Base-by-base conservation (phyloP, 2,113 vertebrate genomes). In the Pteruthius melanotis region DNA sequence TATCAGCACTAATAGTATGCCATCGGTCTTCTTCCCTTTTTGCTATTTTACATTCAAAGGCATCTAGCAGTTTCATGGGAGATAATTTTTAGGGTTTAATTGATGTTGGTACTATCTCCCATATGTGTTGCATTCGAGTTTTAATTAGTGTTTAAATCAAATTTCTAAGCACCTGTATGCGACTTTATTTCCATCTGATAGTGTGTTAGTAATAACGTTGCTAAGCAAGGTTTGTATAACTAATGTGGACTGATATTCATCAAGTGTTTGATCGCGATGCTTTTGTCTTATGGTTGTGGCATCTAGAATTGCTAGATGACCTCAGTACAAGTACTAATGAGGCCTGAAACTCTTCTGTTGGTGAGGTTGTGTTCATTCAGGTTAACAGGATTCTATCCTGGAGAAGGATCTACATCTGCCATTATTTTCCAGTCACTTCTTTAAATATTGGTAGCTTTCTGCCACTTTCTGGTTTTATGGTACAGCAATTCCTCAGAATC, bases 321-420 rank as follows among this genome's bases (percentile, higher is more conserved):
- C 56, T 87, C 52, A 64, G 8, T 50, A 12, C 28, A 61, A 42
- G 33, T 49, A 13, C 19, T 45, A 17, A 24, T 28, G 70, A 83
- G 37, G 8, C 26, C 26, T 56, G 44, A 39, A 75, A 24, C 27
- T 77, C n/a, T 47, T 79, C n/a, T 70, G 3, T 76, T 77, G 15
- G 21, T 47, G 57, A 37, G 23, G 17, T 12, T 47, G 15, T 14
- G 28, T 83, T 89, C 6, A 9, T 63, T 66, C 35, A n/a, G 27
- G 6, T 59, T 74, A 39, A n/a, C 27, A 56, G 19, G 24, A n/a
- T 24, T 21, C 12, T 19, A 22, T 44, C 39, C 44, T 64, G 61
- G 42, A 37, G 1, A 12, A 31, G 4, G 7, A 31, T 71, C 44
- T 52, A 4, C 0, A 0, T 63, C 27, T 69, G 30, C 27, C 20